Percentiles rank a stretch among this genome's conserved stretches.
Conservation (phyloP, 2,888 invertebrate species). For the Cerastoderma edule region DNA sequence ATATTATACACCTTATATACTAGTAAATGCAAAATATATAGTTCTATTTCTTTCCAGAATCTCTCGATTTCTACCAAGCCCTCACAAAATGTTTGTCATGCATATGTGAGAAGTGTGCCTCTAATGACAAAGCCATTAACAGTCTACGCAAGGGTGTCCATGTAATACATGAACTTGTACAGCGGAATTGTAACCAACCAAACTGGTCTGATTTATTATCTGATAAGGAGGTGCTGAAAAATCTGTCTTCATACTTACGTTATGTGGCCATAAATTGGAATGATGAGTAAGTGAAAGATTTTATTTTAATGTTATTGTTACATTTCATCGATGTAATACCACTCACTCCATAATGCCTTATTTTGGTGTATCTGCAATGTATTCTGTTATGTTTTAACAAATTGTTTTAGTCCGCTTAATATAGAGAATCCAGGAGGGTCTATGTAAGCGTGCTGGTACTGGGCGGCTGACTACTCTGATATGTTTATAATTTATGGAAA, state of each 20-base stretch:
- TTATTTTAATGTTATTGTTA: too few relatives aligned
- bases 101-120: slow-evolving; percentile 19
- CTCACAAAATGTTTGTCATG: neutral
- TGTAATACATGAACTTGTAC: slow-evolving; percentile 13
- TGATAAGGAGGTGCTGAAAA: slow-evolving; percentile 18
- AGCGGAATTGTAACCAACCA: neutral
- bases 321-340: too few relatives aligned
- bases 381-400: too few relatives aligned
- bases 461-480: too few relatives aligned
- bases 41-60: slow-evolving; percentile 17
- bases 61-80: neutral
- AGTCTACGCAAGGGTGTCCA: slow-evolving; percentile 21
- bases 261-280: slow-evolving; percentile 23
- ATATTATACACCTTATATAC: too few relatives aligned
- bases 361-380: too few relatives aligned
- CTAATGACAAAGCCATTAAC: neutral
- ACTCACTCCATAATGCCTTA: too few relatives aligned
- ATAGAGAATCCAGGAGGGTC: too few relatives aligned
- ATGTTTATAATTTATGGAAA: too few relatives aligned
- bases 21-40: too few relatives aligned
- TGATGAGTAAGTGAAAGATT: slow-evolving; percentile 7
- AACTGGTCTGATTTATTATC: slow-evolving; percentile 15
- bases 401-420: too few relatives aligned
- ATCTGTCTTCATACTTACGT: slow-evolving; percentile 26
- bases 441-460: too few relatives aligned